Evolutionary conservation across 2,888 invertebrate species (phyloP), one percentile per base, ranked within the genome.

Genomic region (Melanchra persicariae): DNA sequence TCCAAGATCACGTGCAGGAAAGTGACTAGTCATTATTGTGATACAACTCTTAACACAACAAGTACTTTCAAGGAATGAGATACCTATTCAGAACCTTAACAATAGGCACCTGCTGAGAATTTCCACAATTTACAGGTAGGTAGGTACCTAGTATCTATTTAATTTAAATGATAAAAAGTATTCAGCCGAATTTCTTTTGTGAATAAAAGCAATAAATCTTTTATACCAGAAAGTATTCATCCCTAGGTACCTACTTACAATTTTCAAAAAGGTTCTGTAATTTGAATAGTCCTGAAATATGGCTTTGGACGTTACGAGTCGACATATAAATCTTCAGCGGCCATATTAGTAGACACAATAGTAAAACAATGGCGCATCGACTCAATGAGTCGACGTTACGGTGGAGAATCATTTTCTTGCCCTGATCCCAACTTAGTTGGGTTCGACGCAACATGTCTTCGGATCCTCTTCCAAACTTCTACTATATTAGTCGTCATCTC

Each of bases 141-240:
- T n/a, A 26, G 19, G 1, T 47, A 22, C 22, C 8, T 30, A 24
- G n/a, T 45, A 15, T 9, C n/a, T 34, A 22, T 7, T n/a, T 12
- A n/a, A 64, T 64, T 58, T 57, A 26, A 62, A 62, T 24, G 24
- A 49, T 22, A 49, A 40, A 47, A 40, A 58, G 3, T 26, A 58
- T 24, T 69, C 19, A n/a, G 40, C 24, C 22, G 10, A 8, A 15
- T 52, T 45, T 34, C 12, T 12, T 30, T 68, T 24, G 12, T 3
- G 34, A 52, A 52, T 37, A 52, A 66, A 52, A 52, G n/a, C 12
- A 34, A 43, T 52, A 43, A 43, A 34, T n/a, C n/a, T 34, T 49
- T 49, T 22, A n/a, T 26, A 49, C 26, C 10, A 57, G 17, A 0
- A 37, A 9, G 37, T 12, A 37, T 37, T 37, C 54, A 26, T 30